Evolutionary conservation across 2,888 invertebrate species (phyloP).

Genomic region (Lithophane semibrunnea): DNA sequence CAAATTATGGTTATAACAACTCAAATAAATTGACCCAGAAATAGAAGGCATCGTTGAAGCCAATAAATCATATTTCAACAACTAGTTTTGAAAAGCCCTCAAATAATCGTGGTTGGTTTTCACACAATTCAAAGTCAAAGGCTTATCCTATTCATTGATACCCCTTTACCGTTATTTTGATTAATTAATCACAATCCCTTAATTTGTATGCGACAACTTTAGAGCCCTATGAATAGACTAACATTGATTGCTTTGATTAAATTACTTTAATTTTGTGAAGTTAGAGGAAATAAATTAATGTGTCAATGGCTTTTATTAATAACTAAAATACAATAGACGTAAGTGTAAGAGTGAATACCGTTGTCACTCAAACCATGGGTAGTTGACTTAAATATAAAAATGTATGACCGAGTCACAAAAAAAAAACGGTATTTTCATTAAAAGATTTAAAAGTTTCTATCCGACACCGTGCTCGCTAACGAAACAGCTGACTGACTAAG

Average conservation of each 20-base stretch:
- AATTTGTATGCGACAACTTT: slow-evolving; percentile 75
- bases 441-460: too few species aligned
- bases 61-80: slow-evolving; percentile 60
- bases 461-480: too few species aligned
- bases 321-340: too few species aligned
- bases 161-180: slow-evolving; percentile 70
- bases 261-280: slow-evolving; percentile 43
- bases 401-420: too few species aligned
- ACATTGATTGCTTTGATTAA: slow-evolving; percentile 58
- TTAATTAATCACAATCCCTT: slow-evolving; percentile 76
- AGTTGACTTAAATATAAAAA: too few species aligned
- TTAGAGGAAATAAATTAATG: slow-evolving; percentile 23
- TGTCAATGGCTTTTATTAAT: neutral
- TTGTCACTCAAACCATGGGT: too few species aligned
- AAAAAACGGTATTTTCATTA: too few species aligned
- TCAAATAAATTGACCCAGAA: slow-evolving; percentile 16
- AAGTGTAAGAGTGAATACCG: too few species aligned
- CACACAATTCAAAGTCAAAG: slow-evolving; percentile 47
- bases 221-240: slow-evolving; percentile 68
- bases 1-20: neutral
- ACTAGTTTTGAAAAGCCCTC: slow-evolving; percentile 48
- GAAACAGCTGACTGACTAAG: too few species aligned
- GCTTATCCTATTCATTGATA: slow-evolving; percentile 56
- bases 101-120: slow-evolving; percentile 38
- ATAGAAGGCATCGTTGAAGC: neutral